Evolutionary conservation across 2,888 invertebrate genomes (phyloP), one percentile per base, ranked within the genome.

Genomic region (Oxytorus armatus): DNA sequence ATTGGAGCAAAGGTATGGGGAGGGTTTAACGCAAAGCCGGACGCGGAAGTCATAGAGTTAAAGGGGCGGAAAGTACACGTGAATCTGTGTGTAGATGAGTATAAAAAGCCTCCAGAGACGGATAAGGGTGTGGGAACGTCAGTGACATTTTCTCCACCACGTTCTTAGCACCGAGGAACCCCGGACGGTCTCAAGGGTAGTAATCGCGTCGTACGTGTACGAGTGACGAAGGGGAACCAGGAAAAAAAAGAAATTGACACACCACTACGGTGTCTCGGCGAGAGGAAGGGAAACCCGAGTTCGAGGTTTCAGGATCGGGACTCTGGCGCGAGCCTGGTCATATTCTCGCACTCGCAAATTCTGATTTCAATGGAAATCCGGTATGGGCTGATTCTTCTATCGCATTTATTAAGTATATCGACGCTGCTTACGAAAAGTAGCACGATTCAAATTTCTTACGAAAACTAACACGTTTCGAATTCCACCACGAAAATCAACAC

Each of bases 121-220:
- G 66, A 76, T 79, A 76, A 79, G 76, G 79, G 79, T 68, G 76
- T 70, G 76, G 68, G 53, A 61, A 23, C 47, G 53, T 68, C 53
- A 47, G 39, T 16, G 63, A 61, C 14, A 57, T 79, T 76, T 72
- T 21, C 61, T 76, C 61, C 68, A 63, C 68, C 23, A 59, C 18
- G 39, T 39, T 59, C 44, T 16, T 76, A 68, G 53, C 47, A 61
- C 36, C 36, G 14, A 59, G 69, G 59, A 70, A 57, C 65, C 73
- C 51, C 47, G 21, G 49, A 57, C 57, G 65, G 49, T 53, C 47
- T n/a, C 39, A 57, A 53, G 63, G 61, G 39, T 36, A 14, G 69
- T 53, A 66, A 44, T 57, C 33, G 61, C 55, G 44, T 74, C 73
- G 74, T 55, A 57, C 55, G 49, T 53, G 39, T 53, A 47, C 14